phyloP scores from a whole-genome alignment of 2,113 vertebrate species.

The Panthera leo region DNA sequence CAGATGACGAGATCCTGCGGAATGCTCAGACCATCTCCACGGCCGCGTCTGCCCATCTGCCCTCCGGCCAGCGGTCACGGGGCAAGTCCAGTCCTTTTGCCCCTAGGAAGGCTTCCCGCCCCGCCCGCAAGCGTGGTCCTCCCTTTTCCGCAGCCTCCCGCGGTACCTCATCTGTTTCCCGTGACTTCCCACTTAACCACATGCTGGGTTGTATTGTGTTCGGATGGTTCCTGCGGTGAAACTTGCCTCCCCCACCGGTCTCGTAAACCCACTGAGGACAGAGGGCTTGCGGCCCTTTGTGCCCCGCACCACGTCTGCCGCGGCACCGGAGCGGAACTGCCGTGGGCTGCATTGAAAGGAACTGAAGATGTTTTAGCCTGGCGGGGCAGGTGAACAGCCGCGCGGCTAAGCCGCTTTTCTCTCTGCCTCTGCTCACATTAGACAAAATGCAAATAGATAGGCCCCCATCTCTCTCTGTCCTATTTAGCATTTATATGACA shows the following conservation, averaged over 20 bases:
- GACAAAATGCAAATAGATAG: slow-evolving; percentile 68
- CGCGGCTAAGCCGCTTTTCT: slow-evolving; percentile 5
- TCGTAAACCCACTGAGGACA: neutral
- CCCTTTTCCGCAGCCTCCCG: neutral
- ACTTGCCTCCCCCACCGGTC: neutral
- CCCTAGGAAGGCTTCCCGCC: neutral
- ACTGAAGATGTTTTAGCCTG: neutral
- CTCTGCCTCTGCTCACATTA: slow-evolving; percentile 67
- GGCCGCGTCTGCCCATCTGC: neutral
- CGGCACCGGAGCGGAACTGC: neutral
- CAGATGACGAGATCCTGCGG: neutral
- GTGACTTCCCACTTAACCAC: neutral
- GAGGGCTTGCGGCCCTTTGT: neutral
- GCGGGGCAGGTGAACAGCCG: neutral
- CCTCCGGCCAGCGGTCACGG: neutral
- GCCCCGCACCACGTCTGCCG: neutral
- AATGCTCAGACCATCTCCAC: too few relatives aligned
- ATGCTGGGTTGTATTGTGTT: neutral
- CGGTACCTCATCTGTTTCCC: neutral
- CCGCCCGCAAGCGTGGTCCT: neutral
- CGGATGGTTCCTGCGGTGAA: slow-evolving; percentile 36
- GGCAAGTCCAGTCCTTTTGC: neutral
- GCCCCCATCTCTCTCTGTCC: slow-evolving; percentile 54
- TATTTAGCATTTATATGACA: slow-evolving; percentile 81
- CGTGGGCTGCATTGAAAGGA: neutral